phyloP scores from a whole-genome alignment of 2,113 vertebrate species.

The Poecile atricapillus region DNA sequence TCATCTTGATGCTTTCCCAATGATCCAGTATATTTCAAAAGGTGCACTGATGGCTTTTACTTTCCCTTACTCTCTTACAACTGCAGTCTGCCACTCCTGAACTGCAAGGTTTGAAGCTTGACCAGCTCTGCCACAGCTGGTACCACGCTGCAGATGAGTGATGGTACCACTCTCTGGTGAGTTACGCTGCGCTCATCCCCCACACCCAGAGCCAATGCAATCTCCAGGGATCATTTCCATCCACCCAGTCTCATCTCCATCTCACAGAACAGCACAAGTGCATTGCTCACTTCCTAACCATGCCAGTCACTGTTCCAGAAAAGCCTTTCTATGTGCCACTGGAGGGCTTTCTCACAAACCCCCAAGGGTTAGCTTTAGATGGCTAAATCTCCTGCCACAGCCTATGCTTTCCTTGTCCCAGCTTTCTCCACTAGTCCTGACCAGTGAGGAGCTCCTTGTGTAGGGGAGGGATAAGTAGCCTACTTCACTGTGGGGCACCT shows the following conservation, averaged over 20 bases:
- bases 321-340: neutral
- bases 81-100: neutral
- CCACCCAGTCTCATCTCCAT: neutral
- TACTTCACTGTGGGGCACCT: neutral
- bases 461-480: neutral
- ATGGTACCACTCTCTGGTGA: neutral
- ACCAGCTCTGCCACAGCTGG: accelerated
- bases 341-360: neutral
- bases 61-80: neutral
- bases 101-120: neutral
- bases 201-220: accelerated
- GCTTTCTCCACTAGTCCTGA: neutral
- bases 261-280: neutral
- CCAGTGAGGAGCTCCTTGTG: neutral
- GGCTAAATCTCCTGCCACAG: neutral
- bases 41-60: neutral
- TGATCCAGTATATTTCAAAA: neutral
- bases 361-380: neutral
- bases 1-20: neutral
- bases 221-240: neutral
- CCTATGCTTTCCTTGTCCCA: neutral
- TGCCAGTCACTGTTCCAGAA: neutral
- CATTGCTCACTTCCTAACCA: neutral
- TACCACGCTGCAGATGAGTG: neutral
- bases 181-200: neutral